A percentile compares a stretch with the other conserved stretches of the same genome.
phyloP scores from a whole-genome alignment of 2,113 vertebrate species.

The Chitala chitala region DNA sequence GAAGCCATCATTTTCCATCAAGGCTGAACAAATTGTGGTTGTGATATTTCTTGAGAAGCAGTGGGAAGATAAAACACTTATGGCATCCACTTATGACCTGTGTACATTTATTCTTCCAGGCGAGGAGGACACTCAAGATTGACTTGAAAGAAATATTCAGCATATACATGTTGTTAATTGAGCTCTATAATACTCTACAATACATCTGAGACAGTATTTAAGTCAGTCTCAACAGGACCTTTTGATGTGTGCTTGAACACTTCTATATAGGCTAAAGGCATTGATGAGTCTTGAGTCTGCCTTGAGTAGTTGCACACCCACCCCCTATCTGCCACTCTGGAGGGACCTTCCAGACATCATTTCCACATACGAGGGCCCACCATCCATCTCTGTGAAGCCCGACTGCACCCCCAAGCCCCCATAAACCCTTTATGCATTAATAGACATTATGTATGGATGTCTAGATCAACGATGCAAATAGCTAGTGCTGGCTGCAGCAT shows the following conservation, averaged over 20 bases:
- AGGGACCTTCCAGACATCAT: neutral
- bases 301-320: neutral
- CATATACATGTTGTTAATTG: conserved; percentile 6
- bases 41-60: neutral
- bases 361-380: neutral
- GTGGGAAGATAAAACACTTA: neutral
- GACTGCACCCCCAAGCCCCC: conserved; percentile 20
- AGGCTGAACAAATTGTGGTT: neutral
- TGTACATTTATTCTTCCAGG: neutral
- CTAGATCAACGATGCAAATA: conserved; percentile 51
- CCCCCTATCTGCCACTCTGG: neutral
- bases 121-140: neutral
- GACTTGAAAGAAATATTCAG: conserved; percentile 1
- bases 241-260: neutral
- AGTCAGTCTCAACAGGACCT: neutral
- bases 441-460: conserved; percentile 54
- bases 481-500: conserved; percentile 52
- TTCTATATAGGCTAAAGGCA: neutral
- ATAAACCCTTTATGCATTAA: conserved; percentile 54
- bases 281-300: conserved; percentile 4
- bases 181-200: conserved; percentile 11
- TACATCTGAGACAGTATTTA: conserved; percentile 2
- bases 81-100: neutral
- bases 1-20: neutral
- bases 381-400: conserved; percentile 11